Base-by-base conservation (phyloP, 2,888 invertebrate species). In the Selenia dentaria region DNA sequence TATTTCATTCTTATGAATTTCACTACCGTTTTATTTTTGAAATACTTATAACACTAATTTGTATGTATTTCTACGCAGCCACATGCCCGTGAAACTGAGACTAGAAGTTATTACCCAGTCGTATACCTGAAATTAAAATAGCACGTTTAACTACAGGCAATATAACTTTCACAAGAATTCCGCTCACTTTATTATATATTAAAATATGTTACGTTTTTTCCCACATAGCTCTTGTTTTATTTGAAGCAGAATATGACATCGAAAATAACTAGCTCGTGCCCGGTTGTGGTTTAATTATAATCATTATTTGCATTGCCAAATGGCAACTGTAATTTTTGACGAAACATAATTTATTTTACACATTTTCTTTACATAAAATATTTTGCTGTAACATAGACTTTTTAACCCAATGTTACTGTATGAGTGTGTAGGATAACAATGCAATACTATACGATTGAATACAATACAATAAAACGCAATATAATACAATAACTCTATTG, bases 231-330 rank as follows among this genome's bases (percentile, higher is more conserved):
- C n/a, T 24, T 37, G 26, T 4, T 37, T 28, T 41, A 22, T 47
- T 36, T 27, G 26, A 24, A 16, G 35, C 31, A 18, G 32, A 37
- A 28, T 38, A 27, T 39, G 46, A 49, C 47, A 34, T 60, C 60
- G 46, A 55, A 76, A 73, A 72, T 75, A 71, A 65, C 67, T 60
- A 54, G 46, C 10, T 48, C 38, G 49, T 62, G 64, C 63, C 57
- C 47, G 8, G 62, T 51, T 54, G 60, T 52, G 54, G 54, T 66
- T 68, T 69, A 68, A 71, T 74, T 69, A 68, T 67, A 70, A 59
- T 63, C 56, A 60, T 22, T 6, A 8, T 67, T 54, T 69, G 67
- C 64, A 67, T 58, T 70, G 72, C 70, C 68, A 74, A 70, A 63
- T 45, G 31, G 49, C 59, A 60, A 57, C 57, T 49, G 52, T 46